Conservation (phyloP, 2,113 vertebrate genomes). For the Amazona vittata region DNA sequence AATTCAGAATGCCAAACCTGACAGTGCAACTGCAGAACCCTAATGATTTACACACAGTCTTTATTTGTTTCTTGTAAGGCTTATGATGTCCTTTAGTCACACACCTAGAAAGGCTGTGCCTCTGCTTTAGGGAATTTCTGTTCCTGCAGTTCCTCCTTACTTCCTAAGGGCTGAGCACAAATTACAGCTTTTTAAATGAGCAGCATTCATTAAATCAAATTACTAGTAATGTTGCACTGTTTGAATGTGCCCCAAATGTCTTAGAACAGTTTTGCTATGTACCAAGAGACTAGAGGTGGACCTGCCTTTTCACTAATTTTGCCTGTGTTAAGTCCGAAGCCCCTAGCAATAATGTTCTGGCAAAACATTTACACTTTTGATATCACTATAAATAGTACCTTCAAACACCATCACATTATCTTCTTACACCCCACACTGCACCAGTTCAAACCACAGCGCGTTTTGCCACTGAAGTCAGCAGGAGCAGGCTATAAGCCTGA, state of each 20-base stretch:
- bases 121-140: slow-evolving; percentile 7
- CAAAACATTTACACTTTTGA: background rate
- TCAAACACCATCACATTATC: background rate
- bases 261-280: background rate
- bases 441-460: background rate
- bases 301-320: background rate
- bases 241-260: background rate
- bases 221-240: background rate
- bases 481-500: background rate
- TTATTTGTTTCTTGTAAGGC: background rate
- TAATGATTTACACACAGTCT: background rate
- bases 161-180: slow-evolving; percentile 15
- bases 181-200: slow-evolving; percentile 35
- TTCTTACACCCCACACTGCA: background rate
- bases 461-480: background rate
- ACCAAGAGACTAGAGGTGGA: background rate
- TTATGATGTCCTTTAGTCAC: background rate
- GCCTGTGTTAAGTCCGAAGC: background rate
- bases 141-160: background rate
- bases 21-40: background rate
- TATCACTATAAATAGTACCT: background rate
- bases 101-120: background rate
- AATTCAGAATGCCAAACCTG: background rate
- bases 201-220: slow-evolving; percentile 28
- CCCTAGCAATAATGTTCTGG: background rate